Conservation (phyloP, 2,113 vertebrate genomes). For the Cottus gobio region DNA sequence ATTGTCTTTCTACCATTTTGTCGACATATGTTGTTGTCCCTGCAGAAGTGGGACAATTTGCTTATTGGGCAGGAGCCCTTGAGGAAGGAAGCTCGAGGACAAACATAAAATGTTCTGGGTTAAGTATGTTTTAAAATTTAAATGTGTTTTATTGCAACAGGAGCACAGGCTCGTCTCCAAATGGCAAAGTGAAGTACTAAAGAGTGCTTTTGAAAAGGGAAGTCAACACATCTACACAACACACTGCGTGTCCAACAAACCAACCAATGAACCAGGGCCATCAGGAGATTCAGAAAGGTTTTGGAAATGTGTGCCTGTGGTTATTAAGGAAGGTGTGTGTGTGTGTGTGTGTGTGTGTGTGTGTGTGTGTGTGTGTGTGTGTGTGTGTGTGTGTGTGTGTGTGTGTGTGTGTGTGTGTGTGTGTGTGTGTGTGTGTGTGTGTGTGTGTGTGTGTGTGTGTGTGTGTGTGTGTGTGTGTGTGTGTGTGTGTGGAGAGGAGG, state of each 20-base stretch:
- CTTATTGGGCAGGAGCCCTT: background rate
- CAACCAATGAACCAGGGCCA: background rate
- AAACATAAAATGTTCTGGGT: slow-evolving; percentile 20
- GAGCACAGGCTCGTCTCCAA: slow-evolving; percentile 13
- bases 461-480: background rate
- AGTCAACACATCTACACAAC: slow-evolving; percentile 10
- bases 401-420: background rate
- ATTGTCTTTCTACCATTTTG: slow-evolving; percentile 1
- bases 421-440: background rate
- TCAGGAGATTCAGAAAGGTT: background rate
- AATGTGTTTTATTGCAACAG: slow-evolving; percentile 33
- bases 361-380: background rate
- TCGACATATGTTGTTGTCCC: background rate
- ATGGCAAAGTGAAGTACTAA: slow-evolving; percentile 13
- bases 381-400: background rate
- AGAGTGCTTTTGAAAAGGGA: slow-evolving; percentile 8
- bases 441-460: background rate
- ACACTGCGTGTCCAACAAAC: background rate
- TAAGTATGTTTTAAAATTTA: slow-evolving; percentile 48
- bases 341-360: background rate
- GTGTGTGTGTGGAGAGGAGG: background rate
- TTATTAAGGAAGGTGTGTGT: background rate
- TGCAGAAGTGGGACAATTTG: slow-evolving; percentile 28
- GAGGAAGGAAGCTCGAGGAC: slow-evolving; percentile 15
- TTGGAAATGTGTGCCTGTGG: slow-evolving; percentile 1